phyloP scores from a whole-genome alignment of 2,888 invertebrate genomes.

The Diogma glabrata region DNA sequence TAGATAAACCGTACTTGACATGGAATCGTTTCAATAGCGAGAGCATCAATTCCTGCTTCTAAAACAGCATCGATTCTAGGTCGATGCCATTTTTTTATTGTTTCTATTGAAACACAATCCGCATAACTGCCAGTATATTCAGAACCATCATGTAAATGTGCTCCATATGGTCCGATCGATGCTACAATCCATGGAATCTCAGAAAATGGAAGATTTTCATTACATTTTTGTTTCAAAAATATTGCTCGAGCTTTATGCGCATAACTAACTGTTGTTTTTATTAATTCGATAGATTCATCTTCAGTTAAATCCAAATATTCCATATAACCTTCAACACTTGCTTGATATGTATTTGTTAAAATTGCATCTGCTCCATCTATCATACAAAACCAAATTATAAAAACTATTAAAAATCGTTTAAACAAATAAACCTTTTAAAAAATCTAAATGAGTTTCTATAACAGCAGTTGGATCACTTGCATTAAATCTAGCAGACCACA shows the following conservation, averaged over 20 bases:
- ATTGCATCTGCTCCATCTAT: constrained; percentile 83
- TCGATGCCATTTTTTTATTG: constrained; percentile 73
- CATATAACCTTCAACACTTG: constrained; percentile 63
- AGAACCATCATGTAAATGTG: constrained; percentile 78
- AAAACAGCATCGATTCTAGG: constrained; percentile 68
- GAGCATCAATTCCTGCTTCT: constrained; percentile 68
- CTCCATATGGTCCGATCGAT: constrained; percentile 88
- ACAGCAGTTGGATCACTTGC: constrained; percentile 69
- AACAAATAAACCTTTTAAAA: constrained; percentile 69
- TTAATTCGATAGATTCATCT: constrained; percentile 56
- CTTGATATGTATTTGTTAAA: constrained; percentile 84
- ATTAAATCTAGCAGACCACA: constrained; percentile 81
- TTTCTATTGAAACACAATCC: constrained; percentile 49
- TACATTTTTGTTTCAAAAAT: constrained; percentile 45
- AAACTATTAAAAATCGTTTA: neutral
- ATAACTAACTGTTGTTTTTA: constrained; percentile 59
- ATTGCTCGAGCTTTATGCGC: constrained; percentile 59
- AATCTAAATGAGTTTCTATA: constrained; percentile 68
- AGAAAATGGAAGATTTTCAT: constrained; percentile 13
- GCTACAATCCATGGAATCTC: constrained; percentile 61
- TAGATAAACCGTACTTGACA: constrained; percentile 41
- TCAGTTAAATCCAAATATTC: constrained; percentile 57
- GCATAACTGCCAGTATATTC: constrained; percentile 85
- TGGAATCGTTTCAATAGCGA: constrained; percentile 90
- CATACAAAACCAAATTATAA: too few relatives aligned